Percentiles rank a stretch among this genome's conserved stretches.
These are phyloP conservation scores for Sinopyrophorus schimmeli DNA, from an alignment of 2,888 invertebrate genomes.

Conservation along the genomic window DNA sequence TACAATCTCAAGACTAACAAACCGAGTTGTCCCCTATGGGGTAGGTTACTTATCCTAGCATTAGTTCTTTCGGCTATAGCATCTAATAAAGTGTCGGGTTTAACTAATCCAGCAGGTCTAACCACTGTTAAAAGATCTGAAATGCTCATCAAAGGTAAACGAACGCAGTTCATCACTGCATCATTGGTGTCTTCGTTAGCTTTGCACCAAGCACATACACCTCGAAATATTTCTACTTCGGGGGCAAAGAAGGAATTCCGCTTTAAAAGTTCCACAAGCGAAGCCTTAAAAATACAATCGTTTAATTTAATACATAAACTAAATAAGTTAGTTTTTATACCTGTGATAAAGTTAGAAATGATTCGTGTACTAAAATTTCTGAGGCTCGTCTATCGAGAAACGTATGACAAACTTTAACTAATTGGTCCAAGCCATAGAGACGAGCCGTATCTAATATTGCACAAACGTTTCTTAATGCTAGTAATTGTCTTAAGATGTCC, in stretches of 20 bases:
- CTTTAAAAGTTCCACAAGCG: slow-evolving; percentile 81
- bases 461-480: slow-evolving; percentile 89
- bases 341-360: slow-evolving; percentile 81
- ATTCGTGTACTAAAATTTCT: slow-evolving; percentile 81
- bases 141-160: slow-evolving; percentile 86
- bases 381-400: slow-evolving; percentile 90
- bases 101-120: slow-evolving; percentile 82
- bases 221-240: slow-evolving; percentile 93
- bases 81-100: slow-evolving; percentile 89
- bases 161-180: slow-evolving; percentile 63
- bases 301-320: not conserved
- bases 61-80: slow-evolving; percentile 88
- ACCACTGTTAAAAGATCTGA: slow-evolving; percentile 88
- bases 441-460: slow-evolving; percentile 92
- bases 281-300: slow-evolving; percentile 58
- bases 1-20: too few species aligned
- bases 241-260: slow-evolving; percentile 96
- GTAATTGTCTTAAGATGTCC: slow-evolving; percentile 86
- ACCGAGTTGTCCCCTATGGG: slow-evolving; percentile 82
- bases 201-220: slow-evolving; percentile 85
- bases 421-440: slow-evolving; percentile 67
- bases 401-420: slow-evolving; percentile 80
- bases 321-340: slow-evolving; percentile 57
- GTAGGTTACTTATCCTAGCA: slow-evolving; percentile 75
- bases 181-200: slow-evolving; percentile 65